Base-by-base conservation (phyloP, 2,888 invertebrate genomes). In the Ceriagrion tenellum region DNA sequence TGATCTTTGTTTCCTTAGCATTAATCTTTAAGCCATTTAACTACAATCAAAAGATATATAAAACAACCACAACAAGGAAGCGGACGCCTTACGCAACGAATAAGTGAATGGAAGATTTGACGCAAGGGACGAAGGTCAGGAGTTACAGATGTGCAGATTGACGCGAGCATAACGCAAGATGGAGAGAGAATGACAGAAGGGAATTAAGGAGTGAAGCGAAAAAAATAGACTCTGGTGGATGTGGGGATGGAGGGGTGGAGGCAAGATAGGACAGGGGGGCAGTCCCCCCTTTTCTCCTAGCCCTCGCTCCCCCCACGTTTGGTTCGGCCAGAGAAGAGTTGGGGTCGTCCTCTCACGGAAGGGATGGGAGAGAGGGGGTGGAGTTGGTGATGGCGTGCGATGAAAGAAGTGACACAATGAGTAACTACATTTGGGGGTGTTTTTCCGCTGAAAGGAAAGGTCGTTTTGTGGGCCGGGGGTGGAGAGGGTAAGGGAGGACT, bases 391-490 rank as follows among this genome's bases (percentile, higher is more conserved):
- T 93, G 93, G 93, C 63, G 26, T 63, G 23, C 23, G 13, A 69
- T 47, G 69, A 63, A 12, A 91, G 69, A 69, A 74, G 93, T 93
- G 93, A 93, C 93, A 93, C 93, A 93, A 93, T 93, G 93, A 93
- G 93, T 93, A 93, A 93, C 69, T 74, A 69, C 93, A 93, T 93
- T 93, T 69, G 47, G 81, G 93, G 69, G 47, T 69, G 93, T 93
- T 93, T 93, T 93, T 93, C 93, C 13, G 69, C 69, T 47, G 47
- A 93, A 89, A 74, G 47, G 81, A 81, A 59, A 35, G 81, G 81
- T 26, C 81, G 81, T 35, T 81, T 69, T n/a, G 69, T 69, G 69
- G n/a, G n/a, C n/a, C 26, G 16, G 81, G 81, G 30, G 81, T 16
- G 30, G 1, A 35, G 26, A n/a, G 26, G 69, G n/a, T 6, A 8